Conservation (phyloP, 2,888 invertebrate genomes). For the Therioaphis trifolii region DNA sequence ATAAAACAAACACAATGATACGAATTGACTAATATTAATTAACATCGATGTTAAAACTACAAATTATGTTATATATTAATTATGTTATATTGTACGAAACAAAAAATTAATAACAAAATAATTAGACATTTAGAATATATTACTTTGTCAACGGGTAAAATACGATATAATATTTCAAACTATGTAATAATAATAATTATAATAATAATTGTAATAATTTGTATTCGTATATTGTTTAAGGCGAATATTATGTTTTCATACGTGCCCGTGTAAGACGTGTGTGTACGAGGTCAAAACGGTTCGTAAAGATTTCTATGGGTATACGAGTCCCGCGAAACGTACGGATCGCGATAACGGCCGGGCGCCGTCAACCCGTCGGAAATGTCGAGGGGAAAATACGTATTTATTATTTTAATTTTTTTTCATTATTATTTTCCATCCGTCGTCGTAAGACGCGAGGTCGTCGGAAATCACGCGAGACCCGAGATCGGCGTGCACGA, state of each 20-base stretch:
- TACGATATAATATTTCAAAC: not conserved
- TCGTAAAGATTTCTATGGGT: not conserved
- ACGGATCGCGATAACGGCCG: not conserved
- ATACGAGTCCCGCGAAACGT: not conserved
- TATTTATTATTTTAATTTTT: no score
- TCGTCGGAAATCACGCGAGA: no score
- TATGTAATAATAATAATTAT: no score
- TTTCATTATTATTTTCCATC: no score
- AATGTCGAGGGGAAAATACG: no score
- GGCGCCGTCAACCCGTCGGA: no score
- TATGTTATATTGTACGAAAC: no score
- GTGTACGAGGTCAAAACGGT: no score
- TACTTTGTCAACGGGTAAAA: constrained; percentile 17
- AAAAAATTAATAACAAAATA: constrained; percentile 36
- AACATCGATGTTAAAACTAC: constrained; percentile 48
- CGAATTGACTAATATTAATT: constrained; percentile 56
- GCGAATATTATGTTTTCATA: not conserved
- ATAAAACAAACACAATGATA: constrained; percentile 51
- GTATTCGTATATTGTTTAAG: not conserved
- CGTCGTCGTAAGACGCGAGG: no score
- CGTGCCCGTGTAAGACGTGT: no score
- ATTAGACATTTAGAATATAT: constrained; percentile 29
- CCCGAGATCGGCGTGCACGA: no score
- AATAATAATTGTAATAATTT: no score
- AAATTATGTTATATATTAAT: constrained; percentile 14